These are phyloP conservation scores for Pentamera pediparva DNA, from an alignment of 53 echinoderm and acorn worm genomes.

Conservation along the genomic window DNA sequence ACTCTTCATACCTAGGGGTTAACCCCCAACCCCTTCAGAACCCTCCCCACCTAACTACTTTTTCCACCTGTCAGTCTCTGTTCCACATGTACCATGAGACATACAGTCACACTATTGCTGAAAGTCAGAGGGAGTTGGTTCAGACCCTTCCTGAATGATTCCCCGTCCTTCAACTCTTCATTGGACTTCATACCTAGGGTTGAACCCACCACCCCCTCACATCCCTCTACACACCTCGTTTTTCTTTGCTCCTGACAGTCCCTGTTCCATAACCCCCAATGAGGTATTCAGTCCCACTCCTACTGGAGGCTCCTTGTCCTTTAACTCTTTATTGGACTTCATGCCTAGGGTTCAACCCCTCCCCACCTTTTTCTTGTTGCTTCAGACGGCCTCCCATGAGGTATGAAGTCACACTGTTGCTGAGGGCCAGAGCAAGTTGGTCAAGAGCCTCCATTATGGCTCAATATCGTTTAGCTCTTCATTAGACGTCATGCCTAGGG, in stretches of 20 bases:
- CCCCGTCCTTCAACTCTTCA: constrained; percentile 61
- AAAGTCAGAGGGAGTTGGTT: constrained; percentile 88
- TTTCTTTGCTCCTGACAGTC: constrained; percentile 48
- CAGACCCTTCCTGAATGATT: constrained; percentile 67
- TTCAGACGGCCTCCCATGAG: constrained; percentile 83
- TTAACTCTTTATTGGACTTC: constrained; percentile 57
- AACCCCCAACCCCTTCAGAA: too few relatives aligned
- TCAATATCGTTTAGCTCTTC: constrained; percentile 56
- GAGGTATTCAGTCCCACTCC: too few relatives aligned
- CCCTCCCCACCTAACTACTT: constrained; percentile 23
- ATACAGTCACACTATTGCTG: constrained; percentile 93
- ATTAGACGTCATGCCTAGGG: constrained; percentile 63
- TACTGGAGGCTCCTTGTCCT: constrained; percentile 41
- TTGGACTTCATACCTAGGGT: constrained; percentile 58
- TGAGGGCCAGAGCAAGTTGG: constrained; percentile 75
- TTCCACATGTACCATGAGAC: too few relatives aligned
- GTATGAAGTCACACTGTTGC: constrained; percentile 85
- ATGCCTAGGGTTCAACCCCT: too few relatives aligned
- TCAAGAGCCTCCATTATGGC: constrained; percentile 71
- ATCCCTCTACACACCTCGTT: too few relatives aligned
- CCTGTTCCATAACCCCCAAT: constrained; percentile 73
- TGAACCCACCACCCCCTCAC: too few relatives aligned
- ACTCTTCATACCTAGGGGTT: constrained; percentile 63
- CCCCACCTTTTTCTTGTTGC: constrained; percentile 71
- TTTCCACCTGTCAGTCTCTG: too few relatives aligned